These are phyloP conservation scores for Sarotherodon lohbergeri DNA, from an alignment of 2,113 vertebrate genomes.

Conservation along the genomic window DNA sequence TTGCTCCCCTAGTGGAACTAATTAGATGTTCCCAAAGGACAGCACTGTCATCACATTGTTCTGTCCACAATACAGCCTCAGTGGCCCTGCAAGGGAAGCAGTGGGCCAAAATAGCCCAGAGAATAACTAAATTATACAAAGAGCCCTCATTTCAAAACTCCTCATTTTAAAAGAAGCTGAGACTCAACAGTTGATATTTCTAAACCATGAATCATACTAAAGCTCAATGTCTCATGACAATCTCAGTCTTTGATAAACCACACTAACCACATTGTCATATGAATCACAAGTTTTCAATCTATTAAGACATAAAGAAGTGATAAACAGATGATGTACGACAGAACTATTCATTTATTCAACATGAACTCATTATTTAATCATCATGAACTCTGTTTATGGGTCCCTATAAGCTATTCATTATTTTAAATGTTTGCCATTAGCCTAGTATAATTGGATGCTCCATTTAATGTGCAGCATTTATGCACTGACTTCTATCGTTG, in stretches of 20 bases:
- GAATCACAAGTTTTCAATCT: background rate
- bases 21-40: constrained; percentile 73
- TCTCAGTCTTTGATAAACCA: background rate
- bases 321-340: constrained; percentile 32
- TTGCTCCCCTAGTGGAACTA: constrained; percentile 72
- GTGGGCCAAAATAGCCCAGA: constrained; percentile 43
- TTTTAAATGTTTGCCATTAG: constrained; percentile 59
- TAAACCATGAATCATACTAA: background rate
- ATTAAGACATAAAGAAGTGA: constrained; percentile 10
- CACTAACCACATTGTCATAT: background rate
- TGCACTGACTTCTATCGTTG: constrained; percentile 27
- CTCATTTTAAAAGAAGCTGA: background rate
- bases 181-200: background rate
- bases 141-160: background rate
- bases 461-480: constrained; percentile 19
- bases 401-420: constrained; percentile 49
- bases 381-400: constrained; percentile 42
- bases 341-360: constrained; percentile 37
- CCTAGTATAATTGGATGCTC: constrained; percentile 54
- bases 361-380: constrained; percentile 48
- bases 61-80: constrained; percentile 57
- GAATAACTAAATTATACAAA: constrained; percentile 41
- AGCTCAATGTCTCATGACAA: background rate
- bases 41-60: constrained; percentile 71
- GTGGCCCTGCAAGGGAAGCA: constrained; percentile 38